These are phyloP conservation scores for Ypsolopha scabrella DNA, from an alignment of 2,888 invertebrate species.

Conservation along the genomic window DNA sequence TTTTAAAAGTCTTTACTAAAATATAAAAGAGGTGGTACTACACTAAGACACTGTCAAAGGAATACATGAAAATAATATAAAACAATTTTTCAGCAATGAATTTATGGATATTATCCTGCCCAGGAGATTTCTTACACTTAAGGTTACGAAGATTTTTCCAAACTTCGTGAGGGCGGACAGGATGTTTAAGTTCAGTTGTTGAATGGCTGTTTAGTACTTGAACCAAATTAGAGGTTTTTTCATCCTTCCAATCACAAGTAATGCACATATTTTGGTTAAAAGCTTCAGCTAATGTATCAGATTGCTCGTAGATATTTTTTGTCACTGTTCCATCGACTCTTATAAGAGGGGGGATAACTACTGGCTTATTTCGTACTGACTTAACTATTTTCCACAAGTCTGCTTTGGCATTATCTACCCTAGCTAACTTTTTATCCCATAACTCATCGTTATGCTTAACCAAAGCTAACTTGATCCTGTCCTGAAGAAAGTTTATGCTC, in stretches of 20 bases:
- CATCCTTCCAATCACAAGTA: constrained; percentile 1
- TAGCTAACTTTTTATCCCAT: constrained; percentile 5
- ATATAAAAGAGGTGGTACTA: no score
- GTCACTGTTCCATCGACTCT: not conserved
- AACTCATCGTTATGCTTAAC: not conserved
- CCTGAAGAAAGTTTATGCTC: not conserved
- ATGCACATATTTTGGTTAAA: constrained; percentile 6
- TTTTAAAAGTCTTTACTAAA: no score
- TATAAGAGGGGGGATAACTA: constrained; percentile 3
- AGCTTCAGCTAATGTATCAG: constrained; percentile 2
- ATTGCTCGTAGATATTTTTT: constrained; percentile 1
- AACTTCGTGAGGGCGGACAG: constrained; percentile 1
- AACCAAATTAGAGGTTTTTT: not conserved
- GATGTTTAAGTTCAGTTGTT: not conserved
- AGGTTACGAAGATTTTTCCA: not conserved
- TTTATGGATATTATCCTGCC: constrained; percentile 3
- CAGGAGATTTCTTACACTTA: constrained; percentile 5
- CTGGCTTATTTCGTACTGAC: not conserved
- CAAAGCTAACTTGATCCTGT: not conserved
- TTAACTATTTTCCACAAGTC: constrained; percentile 6
- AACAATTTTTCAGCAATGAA: not conserved
- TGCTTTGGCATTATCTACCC: constrained; percentile 7
- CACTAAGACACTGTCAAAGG: no score
- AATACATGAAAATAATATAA: not conserved
- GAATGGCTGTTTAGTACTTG: not conserved